Conservation (phyloP, 2,888 invertebrate species). For the Octodonta nipae region DNA sequence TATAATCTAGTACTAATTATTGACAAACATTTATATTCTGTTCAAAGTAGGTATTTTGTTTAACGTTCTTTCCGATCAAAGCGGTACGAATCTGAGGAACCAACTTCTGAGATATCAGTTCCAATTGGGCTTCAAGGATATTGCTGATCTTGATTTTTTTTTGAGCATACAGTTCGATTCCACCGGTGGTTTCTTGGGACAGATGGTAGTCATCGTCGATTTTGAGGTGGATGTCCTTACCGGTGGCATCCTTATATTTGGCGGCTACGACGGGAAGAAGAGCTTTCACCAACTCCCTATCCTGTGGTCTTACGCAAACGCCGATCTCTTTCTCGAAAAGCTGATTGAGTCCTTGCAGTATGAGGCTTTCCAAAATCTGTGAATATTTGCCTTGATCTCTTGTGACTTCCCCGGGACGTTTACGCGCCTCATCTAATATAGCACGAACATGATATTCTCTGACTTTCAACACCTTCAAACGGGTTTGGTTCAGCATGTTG, state of each 20-base stretch:
- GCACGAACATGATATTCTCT: constrained; percentile 87
- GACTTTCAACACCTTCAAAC: constrained; percentile 87
- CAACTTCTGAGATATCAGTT: constrained; percentile 86
- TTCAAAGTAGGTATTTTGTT: too few species aligned
- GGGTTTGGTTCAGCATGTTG: constrained; percentile 96
- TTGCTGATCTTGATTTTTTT: constrained; percentile 76
- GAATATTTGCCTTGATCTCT: constrained; percentile 58
- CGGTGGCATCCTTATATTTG: constrained; percentile 59
- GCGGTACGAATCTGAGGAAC: constrained; percentile 89
- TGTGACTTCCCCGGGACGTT: constrained; percentile 66
- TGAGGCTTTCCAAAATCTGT: constrained; percentile 68
- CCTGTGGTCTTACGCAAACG: constrained; percentile 69
- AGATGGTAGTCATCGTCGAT: constrained; percentile 69
- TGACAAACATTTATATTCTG: too few species aligned
- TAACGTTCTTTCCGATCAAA: constrained; percentile 88
- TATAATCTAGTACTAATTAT: too few species aligned
- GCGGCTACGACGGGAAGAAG: constrained; percentile 46
- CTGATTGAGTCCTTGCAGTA: constrained; percentile 76
- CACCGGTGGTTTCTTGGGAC: constrained; percentile 73
- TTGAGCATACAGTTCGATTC: constrained; percentile 73
- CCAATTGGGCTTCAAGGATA: constrained; percentile 88
- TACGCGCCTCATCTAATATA: constrained; percentile 84
- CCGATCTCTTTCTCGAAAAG: constrained; percentile 71
- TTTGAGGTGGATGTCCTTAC: constrained; percentile 58
- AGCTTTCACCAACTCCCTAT: constrained; percentile 60